Base-by-base conservation (phyloP, 1,140 invertebrate genomes). In the Nylanderia fulva region DNA sequence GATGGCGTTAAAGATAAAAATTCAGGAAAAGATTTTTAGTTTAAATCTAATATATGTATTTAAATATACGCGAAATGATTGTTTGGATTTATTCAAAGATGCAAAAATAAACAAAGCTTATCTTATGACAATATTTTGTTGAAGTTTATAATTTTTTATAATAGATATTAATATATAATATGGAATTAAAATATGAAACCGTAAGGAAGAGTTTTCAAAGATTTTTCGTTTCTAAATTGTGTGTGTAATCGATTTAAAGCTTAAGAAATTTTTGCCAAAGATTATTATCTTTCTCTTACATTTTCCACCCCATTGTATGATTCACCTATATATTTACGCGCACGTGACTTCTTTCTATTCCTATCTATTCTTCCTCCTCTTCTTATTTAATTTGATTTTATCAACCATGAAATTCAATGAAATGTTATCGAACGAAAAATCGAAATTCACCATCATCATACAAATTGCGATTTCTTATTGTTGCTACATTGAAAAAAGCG, bases 331-430 rank as follows among this genome's bases (percentile, higher is more conserved):
- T 33, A 33, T 33, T 76, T 63, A 61, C 24, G n/a, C 52, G n/a
- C 45, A 61, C 24, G n/a, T 66, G n/a, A 52, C 21, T 45, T 52
- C 18, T 24, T 9, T 42, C 27, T 9, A 15, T 11, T 36, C n/a
- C n/a, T n/a, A n/a, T n/a, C n/a, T n/a, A n/a, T n/a, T 13, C 21
- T 2, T 66, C 27, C 48, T n/a, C 6, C 27, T 39, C 64, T 8
- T 33, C 21, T 60, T 64, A 64, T 77, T 21, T 18, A 36, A 13
- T 27, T 2, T 15, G 8, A 18, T 24, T 68, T 77, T 66, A 13
- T 68, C 42, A 52, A 27, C 42, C 75, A 29, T 68, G 8, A 77
- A 77, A 77, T 9, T 64, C n/a, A 64, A 29, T 54, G 7, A 13
- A 45, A 63, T 2, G 6, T 77, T 76, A 75, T 72, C 45, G 21